Evolutionary conservation across 2,113 vertebrate species (phyloP), one percentile per base, ranked within the genome.

Genomic region (Larimichthys polyactis): DNA sequence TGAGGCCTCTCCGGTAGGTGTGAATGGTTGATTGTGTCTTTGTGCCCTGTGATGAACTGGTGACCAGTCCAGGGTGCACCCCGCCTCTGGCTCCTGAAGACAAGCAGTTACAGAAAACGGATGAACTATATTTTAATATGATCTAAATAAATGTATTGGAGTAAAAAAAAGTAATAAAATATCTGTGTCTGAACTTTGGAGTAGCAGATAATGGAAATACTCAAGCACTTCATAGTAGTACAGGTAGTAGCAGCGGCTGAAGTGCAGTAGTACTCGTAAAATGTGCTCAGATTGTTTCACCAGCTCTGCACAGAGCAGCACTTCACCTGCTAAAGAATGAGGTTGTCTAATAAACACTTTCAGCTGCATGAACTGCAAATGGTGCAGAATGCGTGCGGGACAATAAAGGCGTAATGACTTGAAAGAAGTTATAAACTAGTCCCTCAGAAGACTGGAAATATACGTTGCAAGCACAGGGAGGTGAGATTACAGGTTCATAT

Each of bases 331-430:
- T 59, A 3, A 73, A 59, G 46, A 27, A 66, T 15, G 64, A 58
- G 27, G 15, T 15, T 11, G 64, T 78, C 52, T 44, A 69, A 75
- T 71, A 65, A 81, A 65, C 0, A 3, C 49, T 71, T 24, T 63
- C 70, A 32, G 68, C 85, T 22, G 14, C 69, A 66, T 51, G 64
- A 79, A 76, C 22, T 40, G 71, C 67, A 65, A 63, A 73, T 58
- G 59, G 68, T 74, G 76, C 83, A 78, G 69, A 51, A 86, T 69
- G 43, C 7, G 36, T 14, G 70, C 3, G 2, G 63, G 40, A 12
- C 78, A 57, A 22, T 66, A 78, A 84, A 66, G 29, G 7, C 8
- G 19, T 82, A 75, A 71, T 68, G 79, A 54, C 51, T 54, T 29
- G 12, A 44, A 54, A 60, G n/a, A 82, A 64, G 60, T 32, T 44